Evolutionary conservation across 2,113 vertebrate genomes (phyloP), one percentile per base, ranked within the genome.

Genomic region (Zonotrichia leucophrys): DNA sequence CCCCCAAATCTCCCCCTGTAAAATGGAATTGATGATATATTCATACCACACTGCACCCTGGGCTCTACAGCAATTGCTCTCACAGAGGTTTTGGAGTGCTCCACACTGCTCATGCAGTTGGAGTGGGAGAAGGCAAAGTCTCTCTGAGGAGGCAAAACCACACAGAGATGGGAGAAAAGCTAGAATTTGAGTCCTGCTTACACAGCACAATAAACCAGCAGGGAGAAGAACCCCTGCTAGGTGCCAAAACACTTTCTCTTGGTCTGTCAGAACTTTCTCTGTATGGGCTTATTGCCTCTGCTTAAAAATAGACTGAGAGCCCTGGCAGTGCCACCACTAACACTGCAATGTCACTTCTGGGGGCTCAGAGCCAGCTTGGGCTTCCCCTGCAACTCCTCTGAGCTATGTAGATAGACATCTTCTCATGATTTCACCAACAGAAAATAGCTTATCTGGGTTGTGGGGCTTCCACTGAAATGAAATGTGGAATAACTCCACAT

Each of bases 1-100:
- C 4, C n/a, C 37, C 11, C n/a, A 6, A 23, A 17, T n/a, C 46
- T 63, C 4, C 12, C 12, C 21, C 23, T 0, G 3, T 41, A 22
- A 75, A 67, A 50, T 5, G 27, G 41, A 53, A n/a, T 0, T 39
- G 35, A 4, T 18, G 25, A 31, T 25, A 5, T 13, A 2, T 52
- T 72, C 46, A 62, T 12, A 28, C 53, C n/a, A 16, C 5, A 3
- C 8, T 67, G 25, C 18, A 22, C 13, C 9, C 62, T 10, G 22
- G 79, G 47, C n/a, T 92, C 49, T 67, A 31, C 30, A 8, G 9
- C 15, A 58, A 35, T 52, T 74, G 62, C 22, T 78, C 60, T 84
- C 74, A 35, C 21, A 39, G 15, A 46, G 46, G 12, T 19, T 69
- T 44, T 17, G 21, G 33, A 37, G 23, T 11, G 30, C 30, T 81